Percentiles rank a stretch among this genome's conserved stretches.
Conservation (phyloP, 1,140 invertebrate species). For the Lepidurus arcticus region DNA sequence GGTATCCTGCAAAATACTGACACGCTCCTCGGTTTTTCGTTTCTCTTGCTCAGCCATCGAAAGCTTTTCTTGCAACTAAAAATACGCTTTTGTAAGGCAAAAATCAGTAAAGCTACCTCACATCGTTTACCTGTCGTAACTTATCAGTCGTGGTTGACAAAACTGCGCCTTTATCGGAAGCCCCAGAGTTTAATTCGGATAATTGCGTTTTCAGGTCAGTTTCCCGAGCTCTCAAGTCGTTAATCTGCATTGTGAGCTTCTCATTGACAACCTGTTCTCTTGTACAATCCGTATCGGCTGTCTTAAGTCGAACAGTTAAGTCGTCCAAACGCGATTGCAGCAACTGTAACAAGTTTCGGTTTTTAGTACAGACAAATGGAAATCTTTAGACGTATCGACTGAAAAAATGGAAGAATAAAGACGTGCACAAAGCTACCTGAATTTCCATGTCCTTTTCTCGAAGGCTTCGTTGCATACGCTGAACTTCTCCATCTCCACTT, state of each 20-base stretch:
- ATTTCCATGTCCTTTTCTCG: slow-evolving; percentile 14
- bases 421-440: background rate
- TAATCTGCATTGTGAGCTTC: background rate
- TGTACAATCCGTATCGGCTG: background rate
- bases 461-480: background rate
- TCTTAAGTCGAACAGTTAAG: background rate
- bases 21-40: background rate
- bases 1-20: background rate
- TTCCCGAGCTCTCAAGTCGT: background rate
- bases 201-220: background rate
- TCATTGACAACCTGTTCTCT: background rate
- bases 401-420: no score
- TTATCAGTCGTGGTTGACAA: background rate
- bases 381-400: no score
- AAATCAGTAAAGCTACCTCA: background rate
- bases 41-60: background rate
- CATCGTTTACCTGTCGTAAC: background rate
- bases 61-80: background rate
- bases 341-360: background rate
- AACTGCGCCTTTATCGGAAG: background rate
- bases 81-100: no score
- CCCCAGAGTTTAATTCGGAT: background rate
- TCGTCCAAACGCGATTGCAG: background rate
- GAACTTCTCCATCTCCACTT: background rate
- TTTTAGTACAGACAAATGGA: no score